phyloP scores from a whole-genome alignment of 2,888 invertebrate species.

The Thymelicus acteon region DNA sequence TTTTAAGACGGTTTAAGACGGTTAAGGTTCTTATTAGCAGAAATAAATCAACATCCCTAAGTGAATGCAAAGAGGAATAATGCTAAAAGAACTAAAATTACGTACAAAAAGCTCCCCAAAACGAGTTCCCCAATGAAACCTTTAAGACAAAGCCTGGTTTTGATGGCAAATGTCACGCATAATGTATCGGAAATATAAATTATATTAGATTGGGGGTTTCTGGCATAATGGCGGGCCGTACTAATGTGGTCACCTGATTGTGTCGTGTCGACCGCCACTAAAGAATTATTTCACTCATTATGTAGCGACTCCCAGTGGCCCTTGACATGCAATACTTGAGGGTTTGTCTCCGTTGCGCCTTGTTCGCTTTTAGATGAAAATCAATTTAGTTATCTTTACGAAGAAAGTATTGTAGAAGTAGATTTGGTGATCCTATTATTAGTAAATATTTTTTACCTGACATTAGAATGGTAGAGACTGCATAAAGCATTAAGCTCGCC shows the following conservation, averaged over 20 bases:
- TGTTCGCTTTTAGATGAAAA: background rate
- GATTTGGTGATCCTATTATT: too few relatives aligned
- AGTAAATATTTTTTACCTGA: too few relatives aligned
- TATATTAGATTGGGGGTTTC: slow-evolving; percentile 69
- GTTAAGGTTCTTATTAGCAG: too few relatives aligned
- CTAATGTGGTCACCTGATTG: slow-evolving; percentile 48
- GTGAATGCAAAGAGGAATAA: too few relatives aligned
- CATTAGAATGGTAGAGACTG: too few relatives aligned
- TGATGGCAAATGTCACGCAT: slow-evolving; percentile 62
- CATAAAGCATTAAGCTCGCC: too few relatives aligned
- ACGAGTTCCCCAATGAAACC: background rate
- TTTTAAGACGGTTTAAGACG: too few relatives aligned
- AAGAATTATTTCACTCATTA: slow-evolving; percentile 71
- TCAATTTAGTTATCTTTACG: background rate
- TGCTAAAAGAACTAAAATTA: background rate
- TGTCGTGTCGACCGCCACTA: slow-evolving; percentile 70
- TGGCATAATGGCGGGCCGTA: slow-evolving; percentile 55
- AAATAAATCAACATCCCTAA: too few relatives aligned
- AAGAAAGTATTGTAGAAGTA: background rate
- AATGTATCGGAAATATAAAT: slow-evolving; percentile 74
- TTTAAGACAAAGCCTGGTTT: slow-evolving; percentile 56
- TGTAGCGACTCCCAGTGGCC: slow-evolving; percentile 64
- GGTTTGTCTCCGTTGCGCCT: slow-evolving; percentile 18
- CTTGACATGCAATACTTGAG: slow-evolving; percentile 59
- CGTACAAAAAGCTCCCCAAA: background rate